These are phyloP conservation scores for Grammomys dolichurus DNA, from an alignment of 2,113 vertebrate genomes.

Conservation along the genomic window DNA sequence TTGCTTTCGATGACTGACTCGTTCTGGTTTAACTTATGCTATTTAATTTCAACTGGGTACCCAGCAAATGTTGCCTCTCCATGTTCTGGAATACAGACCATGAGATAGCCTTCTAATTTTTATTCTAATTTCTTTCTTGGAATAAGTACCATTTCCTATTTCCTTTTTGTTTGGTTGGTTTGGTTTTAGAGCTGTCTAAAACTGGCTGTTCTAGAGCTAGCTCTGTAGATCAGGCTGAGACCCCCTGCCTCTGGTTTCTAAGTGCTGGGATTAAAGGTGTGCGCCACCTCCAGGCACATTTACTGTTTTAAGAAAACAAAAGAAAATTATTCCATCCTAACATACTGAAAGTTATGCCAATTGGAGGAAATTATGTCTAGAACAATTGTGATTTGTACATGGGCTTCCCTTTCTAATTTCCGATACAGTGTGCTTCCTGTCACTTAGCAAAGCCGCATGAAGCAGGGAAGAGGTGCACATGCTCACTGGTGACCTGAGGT, in stretches of 20 bases:
- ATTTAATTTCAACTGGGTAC: not conserved
- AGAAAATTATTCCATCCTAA: conserved; percentile 22
- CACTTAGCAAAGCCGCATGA: not conserved
- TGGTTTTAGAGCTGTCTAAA: not conserved
- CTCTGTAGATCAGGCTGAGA: not conserved
- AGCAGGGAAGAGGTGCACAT: not conserved
- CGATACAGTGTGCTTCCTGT: not conserved
- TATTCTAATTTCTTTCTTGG: conserved; percentile 41
- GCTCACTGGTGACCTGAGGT: not conserved
- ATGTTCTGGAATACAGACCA: not conserved
- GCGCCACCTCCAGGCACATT: not conserved
- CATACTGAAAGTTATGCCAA: not conserved
- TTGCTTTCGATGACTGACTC: conserved; percentile 6
- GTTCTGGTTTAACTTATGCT: not conserved
- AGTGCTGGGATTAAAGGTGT: not conserved
- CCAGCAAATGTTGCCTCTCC: not conserved
- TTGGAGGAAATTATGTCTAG: not conserved
- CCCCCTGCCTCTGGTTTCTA: not conserved
- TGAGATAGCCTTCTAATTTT: not conserved
- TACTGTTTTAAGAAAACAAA: conserved; percentile 8
- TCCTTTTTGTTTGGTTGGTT: not conserved
- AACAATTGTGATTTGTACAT: not conserved
- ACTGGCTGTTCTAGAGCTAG: not conserved
- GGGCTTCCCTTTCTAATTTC: not conserved
- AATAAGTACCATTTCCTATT: conserved; percentile 1